Conservation (phyloP, 2,113 vertebrate genomes). For the Neodon shergylaensis region DNA sequence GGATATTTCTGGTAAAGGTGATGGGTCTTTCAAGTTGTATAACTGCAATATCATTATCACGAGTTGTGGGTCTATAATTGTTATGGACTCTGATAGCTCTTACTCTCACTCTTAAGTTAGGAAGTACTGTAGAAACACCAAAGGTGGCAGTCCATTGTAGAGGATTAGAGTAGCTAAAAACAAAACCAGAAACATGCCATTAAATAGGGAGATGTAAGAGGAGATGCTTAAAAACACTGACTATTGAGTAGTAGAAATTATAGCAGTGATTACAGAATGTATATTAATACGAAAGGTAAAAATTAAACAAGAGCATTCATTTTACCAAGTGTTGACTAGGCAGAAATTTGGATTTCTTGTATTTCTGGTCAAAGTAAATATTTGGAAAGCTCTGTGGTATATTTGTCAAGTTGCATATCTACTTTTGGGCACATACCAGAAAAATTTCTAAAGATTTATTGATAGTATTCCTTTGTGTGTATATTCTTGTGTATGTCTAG, state of each 20-base stretch:
- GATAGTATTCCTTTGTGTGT: neutral
- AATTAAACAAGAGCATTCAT: neutral
- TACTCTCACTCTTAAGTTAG: slow-evolving; percentile 26
- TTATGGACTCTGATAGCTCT: slow-evolving; percentile 60
- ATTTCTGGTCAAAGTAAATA: neutral
- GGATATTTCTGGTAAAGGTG: slow-evolving; percentile 70
- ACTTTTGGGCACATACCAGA: neutral
- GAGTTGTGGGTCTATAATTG: slow-evolving; percentile 20
- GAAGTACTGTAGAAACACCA: slow-evolving; percentile 50
- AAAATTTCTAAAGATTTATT: neutral
- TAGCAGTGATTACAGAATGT: neutral
- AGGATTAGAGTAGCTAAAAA: slow-evolving; percentile 63
- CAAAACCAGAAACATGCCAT: neutral
- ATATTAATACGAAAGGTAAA: neutral
- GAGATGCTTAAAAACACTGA: neutral
- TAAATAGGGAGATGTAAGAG: neutral
- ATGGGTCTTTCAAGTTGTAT: slow-evolving; percentile 46
- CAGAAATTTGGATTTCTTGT: neutral
- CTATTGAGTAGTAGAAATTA: neutral
- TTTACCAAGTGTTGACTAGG: neutral
- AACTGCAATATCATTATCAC: slow-evolving; percentile 78
- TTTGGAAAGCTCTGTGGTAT: neutral
- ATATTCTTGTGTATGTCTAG: neutral
- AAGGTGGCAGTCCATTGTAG: slow-evolving; percentile 64
- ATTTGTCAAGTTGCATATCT: neutral